A percentile compares a stretch with the other conserved stretches of the same genome.
Conservation (phyloP, 2,888 invertebrate genomes). For the Dendrolimus pini region DNA sequence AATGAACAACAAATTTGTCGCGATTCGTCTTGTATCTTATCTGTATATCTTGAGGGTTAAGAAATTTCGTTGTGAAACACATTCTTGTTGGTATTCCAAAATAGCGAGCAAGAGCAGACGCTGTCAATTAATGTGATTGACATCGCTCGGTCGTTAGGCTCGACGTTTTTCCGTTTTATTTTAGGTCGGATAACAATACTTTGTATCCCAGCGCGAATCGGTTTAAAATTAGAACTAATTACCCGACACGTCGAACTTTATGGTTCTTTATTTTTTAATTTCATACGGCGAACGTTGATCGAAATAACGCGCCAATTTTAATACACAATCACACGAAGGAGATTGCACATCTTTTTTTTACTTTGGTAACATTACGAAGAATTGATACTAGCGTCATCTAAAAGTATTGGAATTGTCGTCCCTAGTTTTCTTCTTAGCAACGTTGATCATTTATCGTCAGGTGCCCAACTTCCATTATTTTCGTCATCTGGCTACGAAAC, state of each 20-base stretch:
- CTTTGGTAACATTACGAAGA: too few relatives aligned
- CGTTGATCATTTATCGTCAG: too few relatives aligned
- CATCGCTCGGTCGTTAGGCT: slow-evolving; percentile 63
- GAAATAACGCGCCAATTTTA: too few relatives aligned
- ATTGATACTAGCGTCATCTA: too few relatives aligned
- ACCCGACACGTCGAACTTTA: background rate
- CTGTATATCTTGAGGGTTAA: background rate
- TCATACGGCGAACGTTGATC: background rate
- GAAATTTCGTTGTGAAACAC: background rate
- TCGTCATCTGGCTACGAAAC: too few relatives aligned
- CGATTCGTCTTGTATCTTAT: background rate
- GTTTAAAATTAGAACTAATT: slow-evolving; percentile 15
- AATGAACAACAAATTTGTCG: background rate
- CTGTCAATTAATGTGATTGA: slow-evolving; percentile 74
- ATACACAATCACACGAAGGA: too few relatives aligned
- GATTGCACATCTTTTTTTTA: too few relatives aligned
- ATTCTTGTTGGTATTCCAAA: slow-evolving; percentile 17
- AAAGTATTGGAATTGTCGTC: too few relatives aligned
- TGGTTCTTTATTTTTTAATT: background rate
- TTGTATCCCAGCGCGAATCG: slow-evolving; percentile 3
- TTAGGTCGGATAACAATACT: slow-evolving; percentile 23
- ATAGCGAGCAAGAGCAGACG: slow-evolving; percentile 30
- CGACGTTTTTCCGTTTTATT: slow-evolving; percentile 17
- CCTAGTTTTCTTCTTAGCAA: too few relatives aligned
- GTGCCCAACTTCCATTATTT: too few relatives aligned